Percentiles rank a stretch among this genome's conserved stretches.
Conservation (phyloP, 2,888 invertebrate species). For the Dicranocentrus wangi region DNA sequence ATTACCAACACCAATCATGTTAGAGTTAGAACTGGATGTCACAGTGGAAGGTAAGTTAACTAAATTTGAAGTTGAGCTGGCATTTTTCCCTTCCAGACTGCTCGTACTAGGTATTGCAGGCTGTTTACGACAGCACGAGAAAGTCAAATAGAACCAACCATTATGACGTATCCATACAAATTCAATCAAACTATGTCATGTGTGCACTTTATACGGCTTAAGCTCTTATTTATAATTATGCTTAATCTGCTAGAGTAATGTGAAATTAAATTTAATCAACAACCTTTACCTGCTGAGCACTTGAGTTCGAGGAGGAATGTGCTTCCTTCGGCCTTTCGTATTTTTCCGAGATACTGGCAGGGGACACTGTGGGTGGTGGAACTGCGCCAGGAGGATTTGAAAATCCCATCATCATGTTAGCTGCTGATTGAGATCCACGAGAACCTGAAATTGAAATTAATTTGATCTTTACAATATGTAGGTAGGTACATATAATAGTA, state of each 20-base stretch:
- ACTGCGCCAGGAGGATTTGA: constrained; percentile 72
- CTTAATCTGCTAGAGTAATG: no score
- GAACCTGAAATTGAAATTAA: constrained; percentile 48
- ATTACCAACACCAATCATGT: constrained; percentile 66
- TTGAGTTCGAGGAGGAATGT: constrained; percentile 69
- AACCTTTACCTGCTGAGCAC: constrained; percentile 68
- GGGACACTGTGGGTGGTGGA: constrained; percentile 70
- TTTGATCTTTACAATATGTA: not conserved
- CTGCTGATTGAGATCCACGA: constrained; percentile 63
- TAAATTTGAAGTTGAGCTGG: constrained; percentile 66
- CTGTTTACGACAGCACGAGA: constrained; percentile 59
- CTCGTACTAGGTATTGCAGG: constrained; percentile 66
- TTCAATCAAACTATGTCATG: no score
- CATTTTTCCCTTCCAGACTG: constrained; percentile 68
- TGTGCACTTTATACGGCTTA: constrained; percentile 16
- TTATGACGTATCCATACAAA: constrained; percentile 9
- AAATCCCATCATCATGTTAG: constrained; percentile 72
- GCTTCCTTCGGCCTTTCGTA: constrained; percentile 73
- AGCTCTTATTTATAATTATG: constrained; percentile 5
- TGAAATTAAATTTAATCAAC: not conserved
- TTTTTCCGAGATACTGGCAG: constrained; percentile 68
- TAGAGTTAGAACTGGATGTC: constrained; percentile 68
- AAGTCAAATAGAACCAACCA: constrained; percentile 62
- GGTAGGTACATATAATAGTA: not conserved
- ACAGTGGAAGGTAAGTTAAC: constrained; percentile 64